These are phyloP conservation scores for Microctonus hyperodae DNA, from an alignment of 2,888 invertebrate species.

Conservation along the genomic window DNA sequence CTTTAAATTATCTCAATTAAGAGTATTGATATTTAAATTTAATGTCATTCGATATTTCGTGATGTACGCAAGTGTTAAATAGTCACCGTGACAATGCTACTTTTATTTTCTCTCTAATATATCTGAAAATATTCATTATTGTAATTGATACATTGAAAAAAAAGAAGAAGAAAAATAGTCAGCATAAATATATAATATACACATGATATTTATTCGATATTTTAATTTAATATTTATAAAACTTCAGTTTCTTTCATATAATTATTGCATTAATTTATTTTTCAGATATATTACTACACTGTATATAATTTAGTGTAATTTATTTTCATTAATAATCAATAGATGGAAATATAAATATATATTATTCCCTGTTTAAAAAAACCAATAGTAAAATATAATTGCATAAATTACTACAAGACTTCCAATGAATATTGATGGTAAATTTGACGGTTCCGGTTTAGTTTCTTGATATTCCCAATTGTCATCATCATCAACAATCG, in stretches of 20 bases:
- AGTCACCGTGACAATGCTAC: background rate
- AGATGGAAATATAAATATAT: no score
- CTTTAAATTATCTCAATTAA: background rate
- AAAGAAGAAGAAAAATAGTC: no score
- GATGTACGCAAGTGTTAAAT: background rate
- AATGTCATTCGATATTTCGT: background rate
- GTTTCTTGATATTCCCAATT: conserved; percentile 47
- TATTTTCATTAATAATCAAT: background rate
- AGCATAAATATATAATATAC: background rate
- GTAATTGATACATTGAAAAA: no score
- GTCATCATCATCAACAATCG: conserved; percentile 47
- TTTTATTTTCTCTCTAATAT: background rate
- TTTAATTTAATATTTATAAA: background rate
- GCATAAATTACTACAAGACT: conserved; percentile 45
- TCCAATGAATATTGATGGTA: conserved; percentile 38
- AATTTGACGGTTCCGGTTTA: conserved; percentile 37
- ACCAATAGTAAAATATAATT: conserved; percentile 43
- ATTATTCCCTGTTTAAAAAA: background rate
- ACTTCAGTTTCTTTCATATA: background rate
- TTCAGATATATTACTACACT: background rate
- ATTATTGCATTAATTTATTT: background rate
- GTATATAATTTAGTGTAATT: background rate
- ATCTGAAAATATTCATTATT: background rate
- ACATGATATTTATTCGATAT: background rate
- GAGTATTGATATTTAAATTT: background rate